Evolutionary conservation across 1,140 invertebrate genomes (phyloP).

Genomic region (Papilio dardanus): DNA sequence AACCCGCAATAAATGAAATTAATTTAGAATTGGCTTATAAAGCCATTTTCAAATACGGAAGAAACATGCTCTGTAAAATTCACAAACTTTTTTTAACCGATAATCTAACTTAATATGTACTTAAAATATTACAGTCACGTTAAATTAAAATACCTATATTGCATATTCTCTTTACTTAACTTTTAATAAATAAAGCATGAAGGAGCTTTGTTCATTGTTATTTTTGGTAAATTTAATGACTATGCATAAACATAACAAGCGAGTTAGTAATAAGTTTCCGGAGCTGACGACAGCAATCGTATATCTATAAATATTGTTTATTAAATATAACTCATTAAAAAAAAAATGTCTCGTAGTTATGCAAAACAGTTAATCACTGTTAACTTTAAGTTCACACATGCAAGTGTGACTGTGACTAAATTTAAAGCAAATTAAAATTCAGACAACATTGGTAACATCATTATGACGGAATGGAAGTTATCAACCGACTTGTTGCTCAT

Average conservation of each 20-base stretch:
- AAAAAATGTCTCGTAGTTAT: neutral
- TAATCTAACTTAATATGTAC: no score
- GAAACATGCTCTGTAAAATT: no score
- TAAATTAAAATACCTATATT: no score
- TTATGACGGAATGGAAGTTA: no score
- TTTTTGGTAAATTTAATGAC: neutral
- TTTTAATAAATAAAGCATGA: neutral
- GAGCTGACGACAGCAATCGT: neutral
- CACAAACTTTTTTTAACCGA: no score
- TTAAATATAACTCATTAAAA: slow-evolving; percentile 6
- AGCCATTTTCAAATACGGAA: no score
- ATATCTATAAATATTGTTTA: neutral
- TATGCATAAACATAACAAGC: neutral
- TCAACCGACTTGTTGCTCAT: no score
- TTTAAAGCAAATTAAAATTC: neutral
- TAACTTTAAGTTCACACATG: neutral
- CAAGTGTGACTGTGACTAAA: neutral
- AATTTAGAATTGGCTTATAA: no score
- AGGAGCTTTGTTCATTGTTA: slow-evolving; percentile 2
- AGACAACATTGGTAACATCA: neutral
- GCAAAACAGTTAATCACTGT: neutral
- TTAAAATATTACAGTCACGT: no score
- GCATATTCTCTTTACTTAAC: neutral
- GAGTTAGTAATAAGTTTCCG: neutral
- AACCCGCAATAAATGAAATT: no score